Base-by-base conservation (phyloP, 1,140 invertebrate species). In the Copidosoma floridanum region DNA sequence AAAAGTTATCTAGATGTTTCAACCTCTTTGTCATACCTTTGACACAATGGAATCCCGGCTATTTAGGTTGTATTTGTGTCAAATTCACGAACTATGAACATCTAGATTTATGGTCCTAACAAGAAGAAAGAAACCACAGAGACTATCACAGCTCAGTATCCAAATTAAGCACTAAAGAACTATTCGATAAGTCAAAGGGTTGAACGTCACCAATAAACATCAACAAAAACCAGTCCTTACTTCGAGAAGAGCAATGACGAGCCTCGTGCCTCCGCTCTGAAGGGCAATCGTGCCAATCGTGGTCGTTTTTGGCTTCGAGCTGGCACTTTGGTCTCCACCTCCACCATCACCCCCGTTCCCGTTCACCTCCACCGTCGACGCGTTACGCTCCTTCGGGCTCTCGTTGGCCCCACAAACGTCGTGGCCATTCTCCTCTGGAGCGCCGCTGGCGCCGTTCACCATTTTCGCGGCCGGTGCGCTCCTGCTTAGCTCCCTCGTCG, bases 261-360 rank as follows among this genome's bases (percentile, higher is more conserved):
- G 87, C 73, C 90, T 86, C 10, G 93, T 91, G 65, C 85, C 85
- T 65, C 92, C 92, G 73, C 92, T 93, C 74, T 93, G 90, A 29
- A 96, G 88, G 14, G 92, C 93, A 66, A 96, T 94, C 16, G 93
- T 95, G 74, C 91, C 93, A 68, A 96, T 90, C 62, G 93, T 94
- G 24, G 93, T 95, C 16, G 65, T 54, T 43, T 91, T 88, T 20
- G 66, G 52, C 41, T 43, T 46, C n/a, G 26, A n/a, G 41, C 38
- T 4, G 50, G 12, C 24, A 10, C 44, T 62, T 21, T 32, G 20
- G 7, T 47, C 14, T 26, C 14, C 23, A 29, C 11, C 16, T 24
- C 50, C 18, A n/a, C 14, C 16, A 63, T 65, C 21, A 63, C 50
- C 66, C 41, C 69, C 59, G 40, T 74, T 62, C 43, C 43, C 47